Percentiles rank a stretch among this genome's conserved stretches.
Conservation (phyloP, 2,113 vertebrate species). For the Oncorhynchus masou region DNA sequence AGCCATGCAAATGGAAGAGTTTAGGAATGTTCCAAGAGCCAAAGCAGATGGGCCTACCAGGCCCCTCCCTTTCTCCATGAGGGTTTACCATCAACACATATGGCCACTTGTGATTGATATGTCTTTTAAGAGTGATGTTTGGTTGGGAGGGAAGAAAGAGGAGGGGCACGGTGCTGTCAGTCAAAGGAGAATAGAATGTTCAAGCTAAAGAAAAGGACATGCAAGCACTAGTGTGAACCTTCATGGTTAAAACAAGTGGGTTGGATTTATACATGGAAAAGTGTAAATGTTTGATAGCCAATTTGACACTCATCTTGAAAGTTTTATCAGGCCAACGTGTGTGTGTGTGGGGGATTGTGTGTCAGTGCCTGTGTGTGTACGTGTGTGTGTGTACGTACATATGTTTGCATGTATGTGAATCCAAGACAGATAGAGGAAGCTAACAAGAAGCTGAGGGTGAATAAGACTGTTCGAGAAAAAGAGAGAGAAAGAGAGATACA, state of each 20-base stretch:
- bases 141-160: slow-evolving; percentile 31
- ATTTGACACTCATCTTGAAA: too few relatives aligned
- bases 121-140: slow-evolving; percentile 53
- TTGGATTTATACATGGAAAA: neutral
- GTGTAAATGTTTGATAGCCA: too few relatives aligned
- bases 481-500: neutral
- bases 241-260: neutral
- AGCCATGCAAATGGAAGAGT: slow-evolving; percentile 68
- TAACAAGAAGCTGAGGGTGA: neutral
- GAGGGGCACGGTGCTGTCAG: slow-evolving; percentile 7
- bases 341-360: too few relatives aligned
- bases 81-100: slow-evolving; percentile 69
- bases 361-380: too few relatives aligned
- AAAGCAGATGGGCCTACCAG: slow-evolving; percentile 61
- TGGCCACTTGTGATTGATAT: slow-evolving; percentile 61
- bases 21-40: slow-evolving; percentile 60
- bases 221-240: slow-evolving; percentile 34
- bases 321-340: too few relatives aligned
- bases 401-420: neutral
- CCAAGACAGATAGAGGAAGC: slow-evolving; percentile 3
- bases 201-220: neutral
- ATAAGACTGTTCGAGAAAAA: neutral
- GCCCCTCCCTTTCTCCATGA: slow-evolving; percentile 48
- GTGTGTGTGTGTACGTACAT: neutral
- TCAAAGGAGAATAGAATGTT: slow-evolving; percentile 11